Percentiles rank a stretch among this genome's conserved stretches.
These are phyloP conservation scores for Pseudoips prasinana DNA, from an alignment of 2,888 invertebrate genomes.

Conservation along the genomic window DNA sequence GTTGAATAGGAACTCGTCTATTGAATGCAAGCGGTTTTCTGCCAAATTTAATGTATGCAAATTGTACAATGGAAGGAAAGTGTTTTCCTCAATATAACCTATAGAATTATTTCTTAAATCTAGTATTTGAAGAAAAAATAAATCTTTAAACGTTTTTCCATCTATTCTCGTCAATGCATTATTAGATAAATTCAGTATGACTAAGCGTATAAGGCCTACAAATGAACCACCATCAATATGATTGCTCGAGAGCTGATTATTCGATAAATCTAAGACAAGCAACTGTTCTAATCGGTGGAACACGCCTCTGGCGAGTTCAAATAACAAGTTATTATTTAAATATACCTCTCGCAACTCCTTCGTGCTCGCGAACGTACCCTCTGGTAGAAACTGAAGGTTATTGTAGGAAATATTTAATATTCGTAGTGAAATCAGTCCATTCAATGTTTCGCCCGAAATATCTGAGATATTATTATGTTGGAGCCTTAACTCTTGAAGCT, in stretches of 20 bases:
- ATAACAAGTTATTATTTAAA: conserved; percentile 92
- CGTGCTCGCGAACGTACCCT: conserved; percentile 90
- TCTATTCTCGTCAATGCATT: conserved; percentile 93
- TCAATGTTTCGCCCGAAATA: conserved; percentile 89
- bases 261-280: conserved; percentile 91
- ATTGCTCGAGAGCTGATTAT: conserved; percentile 92
- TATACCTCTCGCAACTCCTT: conserved; percentile 92
- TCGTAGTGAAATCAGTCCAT: conserved; percentile 89
- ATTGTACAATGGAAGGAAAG: conserved; percentile 93
- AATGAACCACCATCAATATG: conserved; percentile 93
- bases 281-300: conserved; percentile 93
- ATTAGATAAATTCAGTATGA: conserved; percentile 92
- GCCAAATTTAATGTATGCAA: conserved; percentile 94
- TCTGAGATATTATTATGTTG: conserved; percentile 92
- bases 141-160: conserved; percentile 91
- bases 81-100: conserved; percentile 92
- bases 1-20: conserved; percentile 91
- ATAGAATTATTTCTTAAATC: conserved; percentile 94
- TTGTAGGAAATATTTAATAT: conserved; percentile 94
- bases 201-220: conserved; percentile 91
- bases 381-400: conserved; percentile 89
- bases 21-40: conserved; percentile 91
- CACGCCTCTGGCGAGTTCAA: conserved; percentile 90
- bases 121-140: conserved; percentile 93
- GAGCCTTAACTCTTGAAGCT: conserved; percentile 89